Evolutionary conservation across 2,888 invertebrate genomes (phyloP), one percentile per base, ranked within the genome.

Genomic region (Andrena bicolor): DNA sequence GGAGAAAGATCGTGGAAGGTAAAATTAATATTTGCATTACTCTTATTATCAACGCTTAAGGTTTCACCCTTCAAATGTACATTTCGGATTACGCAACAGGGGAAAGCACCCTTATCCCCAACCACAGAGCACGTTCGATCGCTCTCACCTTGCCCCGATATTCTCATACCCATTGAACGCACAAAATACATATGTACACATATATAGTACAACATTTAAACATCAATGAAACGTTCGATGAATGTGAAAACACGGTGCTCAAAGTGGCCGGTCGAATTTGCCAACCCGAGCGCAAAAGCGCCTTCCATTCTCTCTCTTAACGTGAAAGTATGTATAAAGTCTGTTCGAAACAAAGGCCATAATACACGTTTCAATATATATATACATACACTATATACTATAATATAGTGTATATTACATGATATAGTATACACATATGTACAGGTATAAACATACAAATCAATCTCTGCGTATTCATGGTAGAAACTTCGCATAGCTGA

Each of bases 361-460:
- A 73, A 83, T 71, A 68, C 75, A 60, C 71, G 64, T 70, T 58
- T 71, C 77, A 28, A 76, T 80, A 61, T 63, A n/a, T n/a, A 56
- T 76, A 82, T 73, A 83, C 68, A 83, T 74, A 83, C 83, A 74
- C 83, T 83, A 83, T 83, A 82, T 70, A 78, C 78, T 78, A 83
- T 83, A 83, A 83, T 83, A 82, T 83, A 68, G 83, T 71, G 78
- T 83, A 83, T 79, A 83, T 83, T 83, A 83, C 83, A 83, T 60
- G 78, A 83, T 83, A 83, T 83, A 83, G 83, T 83, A 83, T 83
- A 83, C 83, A 82, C 78, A 82, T 83, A 83, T 83, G 74, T 74
- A 83, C 83, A 82, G 77, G 77, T 83, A 83, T 83, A 83, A 83
- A 83, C 83, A 77, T 83, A 83, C 66, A 73, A 83, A 82, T 66